A percentile compares a stretch with the other conserved stretches of the same genome.
These are phyloP conservation scores for Andrena dorsata DNA, from an alignment of 2,888 invertebrate species.

Conservation along the genomic window DNA sequence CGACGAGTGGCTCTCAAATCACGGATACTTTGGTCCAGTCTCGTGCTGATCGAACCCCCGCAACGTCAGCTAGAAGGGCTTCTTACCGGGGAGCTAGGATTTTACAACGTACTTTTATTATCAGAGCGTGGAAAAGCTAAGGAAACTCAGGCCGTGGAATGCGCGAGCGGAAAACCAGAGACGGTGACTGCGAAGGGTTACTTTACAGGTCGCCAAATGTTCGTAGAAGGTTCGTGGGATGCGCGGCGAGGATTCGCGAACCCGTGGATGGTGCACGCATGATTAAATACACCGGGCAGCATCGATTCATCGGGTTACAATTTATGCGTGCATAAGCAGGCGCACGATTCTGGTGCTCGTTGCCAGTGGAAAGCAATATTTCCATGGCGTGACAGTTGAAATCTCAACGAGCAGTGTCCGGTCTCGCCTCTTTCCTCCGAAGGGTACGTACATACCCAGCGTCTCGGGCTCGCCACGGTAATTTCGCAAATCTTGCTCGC, in stretches of 20 bases:
- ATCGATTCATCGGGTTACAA: slow-evolving; percentile 51
- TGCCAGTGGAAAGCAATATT: slow-evolving; percentile 46
- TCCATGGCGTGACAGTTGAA: slow-evolving; percentile 65
- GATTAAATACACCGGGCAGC: slow-evolving; percentile 35
- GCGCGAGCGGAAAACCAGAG: too few relatives aligned
- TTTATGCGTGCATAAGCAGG: slow-evolving; percentile 36
- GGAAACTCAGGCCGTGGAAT: too few relatives aligned
- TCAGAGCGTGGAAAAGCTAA: too few relatives aligned
- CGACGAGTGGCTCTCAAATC: slow-evolving; percentile 83
- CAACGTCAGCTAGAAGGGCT: neutral
- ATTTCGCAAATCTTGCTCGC: slow-evolving; percentile 57
- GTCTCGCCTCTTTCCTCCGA: slow-evolving; percentile 37
- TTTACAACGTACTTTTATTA: too few relatives aligned
- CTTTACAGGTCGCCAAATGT: slow-evolving; percentile 9
- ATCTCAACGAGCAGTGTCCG: slow-evolving; percentile 50
- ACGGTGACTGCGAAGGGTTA: too few relatives aligned
- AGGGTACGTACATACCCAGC: slow-evolving; percentile 5
- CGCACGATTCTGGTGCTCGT: slow-evolving; percentile 28
- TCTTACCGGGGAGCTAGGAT: neutral
- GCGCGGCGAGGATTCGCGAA: slow-evolving; percentile 4
- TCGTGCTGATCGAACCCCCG: slow-evolving; percentile 2
- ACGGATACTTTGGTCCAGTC: slow-evolving; percentile 48
- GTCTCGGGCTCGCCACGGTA: slow-evolving; percentile 48
- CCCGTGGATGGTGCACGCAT: slow-evolving; percentile 15
- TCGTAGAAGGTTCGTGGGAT: neutral